Evolutionary conservation across 2,888 invertebrate species (phyloP).

Genomic region (Drosophila bunnanda): DNA sequence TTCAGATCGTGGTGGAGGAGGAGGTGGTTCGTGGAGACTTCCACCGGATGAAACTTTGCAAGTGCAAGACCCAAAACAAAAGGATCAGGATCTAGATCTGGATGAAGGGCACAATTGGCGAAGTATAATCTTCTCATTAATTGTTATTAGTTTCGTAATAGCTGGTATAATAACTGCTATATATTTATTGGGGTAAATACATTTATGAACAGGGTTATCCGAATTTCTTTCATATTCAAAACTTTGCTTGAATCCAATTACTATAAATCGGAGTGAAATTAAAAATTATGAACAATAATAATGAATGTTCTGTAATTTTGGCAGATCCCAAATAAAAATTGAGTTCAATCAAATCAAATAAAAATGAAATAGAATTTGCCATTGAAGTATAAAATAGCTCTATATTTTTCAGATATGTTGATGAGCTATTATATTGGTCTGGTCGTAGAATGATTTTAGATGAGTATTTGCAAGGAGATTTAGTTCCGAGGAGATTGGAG

Average conservation of each 20-base stretch:
- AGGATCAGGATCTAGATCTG: slow-evolving; percentile 91
- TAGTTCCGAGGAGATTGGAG: slow-evolving; percentile 89
- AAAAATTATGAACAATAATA: not conserved
- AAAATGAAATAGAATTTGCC: too few relatives aligned
- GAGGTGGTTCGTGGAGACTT: slow-evolving; percentile 92
- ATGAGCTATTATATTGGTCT: slow-evolving; percentile 95
- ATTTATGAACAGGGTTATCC: not conserved
- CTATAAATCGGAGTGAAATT: not conserved
- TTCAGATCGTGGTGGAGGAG: slow-evolving; percentile 90
- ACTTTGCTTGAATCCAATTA: not conserved
- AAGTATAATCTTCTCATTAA: slow-evolving; percentile 93
- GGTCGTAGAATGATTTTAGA: slow-evolving; percentile 93
- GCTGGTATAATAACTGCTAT: slow-evolving; percentile 95
- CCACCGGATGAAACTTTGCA: slow-evolving; percentile 96
- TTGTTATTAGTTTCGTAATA: slow-evolving; percentile 94
- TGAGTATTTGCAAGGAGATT: slow-evolving; percentile 92
- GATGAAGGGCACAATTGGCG: slow-evolving; percentile 95
- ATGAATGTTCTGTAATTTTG: not conserved
- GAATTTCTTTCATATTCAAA: not conserved
- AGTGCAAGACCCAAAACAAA: slow-evolving; percentile 94
- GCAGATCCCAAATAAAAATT: not conserved
- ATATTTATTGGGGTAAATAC: slow-evolving; percentile 91
- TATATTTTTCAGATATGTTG: slow-evolving; percentile 90
- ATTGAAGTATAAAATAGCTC: not conserved
- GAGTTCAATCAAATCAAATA: not conserved